Percentiles rank a stretch among this genome's conserved stretches.
These are phyloP conservation scores for Phymatocera aterrima DNA, from an alignment of 2,888 invertebrate species.

Conservation along the genomic window DNA sequence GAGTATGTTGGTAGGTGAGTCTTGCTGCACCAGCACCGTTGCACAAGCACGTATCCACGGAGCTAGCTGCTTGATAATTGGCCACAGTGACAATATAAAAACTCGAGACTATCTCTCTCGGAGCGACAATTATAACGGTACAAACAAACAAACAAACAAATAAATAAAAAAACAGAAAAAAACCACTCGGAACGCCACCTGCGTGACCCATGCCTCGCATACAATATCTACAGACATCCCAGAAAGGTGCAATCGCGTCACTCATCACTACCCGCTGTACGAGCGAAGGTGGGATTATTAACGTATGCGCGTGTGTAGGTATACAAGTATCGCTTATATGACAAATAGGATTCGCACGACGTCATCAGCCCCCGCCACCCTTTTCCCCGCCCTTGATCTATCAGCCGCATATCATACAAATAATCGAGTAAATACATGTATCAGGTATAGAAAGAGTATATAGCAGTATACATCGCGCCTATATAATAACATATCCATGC, in stretches of 20 bases:
- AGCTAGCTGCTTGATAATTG: neutral
- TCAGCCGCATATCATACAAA: neutral
- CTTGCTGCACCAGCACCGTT: constrained; percentile 10
- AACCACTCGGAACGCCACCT: neutral
- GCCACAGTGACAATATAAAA: neutral
- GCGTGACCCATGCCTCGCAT: constrained; percentile 6
- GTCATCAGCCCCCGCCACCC: neutral
- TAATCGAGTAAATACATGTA: neutral
- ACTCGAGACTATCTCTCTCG: neutral
- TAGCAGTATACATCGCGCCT: neutral
- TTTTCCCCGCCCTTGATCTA: too few relatives aligned
- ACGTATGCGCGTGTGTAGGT: neutral
- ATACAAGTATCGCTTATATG: too few relatives aligned
- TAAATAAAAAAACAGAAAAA: neutral
- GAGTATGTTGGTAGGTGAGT: neutral
- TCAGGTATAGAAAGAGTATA: neutral
- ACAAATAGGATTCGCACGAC: constrained; percentile 1
- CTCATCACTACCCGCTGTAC: neutral
- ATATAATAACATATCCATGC: neutral
- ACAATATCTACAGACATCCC: neutral
- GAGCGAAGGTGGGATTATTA: too few relatives aligned
- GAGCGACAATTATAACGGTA: constrained; percentile 24
- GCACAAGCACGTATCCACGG: neutral
- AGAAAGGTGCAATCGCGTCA: constrained; percentile 21
- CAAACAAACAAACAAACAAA: neutral